Conservation (phyloP, 2,797 vertebrate genomes). For the Moxostoma hubbsi region DNA sequence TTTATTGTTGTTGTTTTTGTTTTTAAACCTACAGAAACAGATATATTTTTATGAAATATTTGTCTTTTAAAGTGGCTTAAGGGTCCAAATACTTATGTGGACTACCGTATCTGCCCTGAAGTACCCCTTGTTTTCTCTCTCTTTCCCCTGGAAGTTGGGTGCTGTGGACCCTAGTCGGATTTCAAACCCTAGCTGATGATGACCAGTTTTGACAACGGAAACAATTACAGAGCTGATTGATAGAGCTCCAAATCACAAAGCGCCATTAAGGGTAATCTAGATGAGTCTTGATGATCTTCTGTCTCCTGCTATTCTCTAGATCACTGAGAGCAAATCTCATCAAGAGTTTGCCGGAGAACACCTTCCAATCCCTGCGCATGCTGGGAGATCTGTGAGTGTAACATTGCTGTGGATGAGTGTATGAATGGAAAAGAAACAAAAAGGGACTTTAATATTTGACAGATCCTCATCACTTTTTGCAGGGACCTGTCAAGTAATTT, state of each 20-base stretch:
- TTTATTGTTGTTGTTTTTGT: too few relatives aligned
- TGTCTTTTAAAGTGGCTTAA: too few relatives aligned
- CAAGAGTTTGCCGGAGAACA: slow-evolving; percentile 78
- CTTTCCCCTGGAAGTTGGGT: too few relatives aligned
- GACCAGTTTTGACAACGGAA: too few relatives aligned
- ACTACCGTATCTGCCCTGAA: too few relatives aligned
- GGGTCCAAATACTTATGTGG: too few relatives aligned
- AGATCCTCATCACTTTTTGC: slow-evolving; percentile 33
- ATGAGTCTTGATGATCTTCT: not conserved
- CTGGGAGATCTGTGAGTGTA: slow-evolving; percentile 77
- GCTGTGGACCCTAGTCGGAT: too few relatives aligned
- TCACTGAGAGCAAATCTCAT: slow-evolving; percentile 83
- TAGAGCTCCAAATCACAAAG: not conserved
- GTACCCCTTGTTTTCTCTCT: too few relatives aligned
- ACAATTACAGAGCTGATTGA: not conserved
- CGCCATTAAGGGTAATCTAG: not conserved
- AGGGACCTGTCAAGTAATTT: slow-evolving; percentile 80
- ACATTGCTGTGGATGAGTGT: not conserved
- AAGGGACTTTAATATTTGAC: not conserved
- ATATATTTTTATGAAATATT: too few relatives aligned
- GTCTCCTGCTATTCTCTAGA: slow-evolving; percentile 60
- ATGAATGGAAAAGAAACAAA: not conserved
- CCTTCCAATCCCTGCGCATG: slow-evolving; percentile 80
- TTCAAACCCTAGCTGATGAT: too few relatives aligned
- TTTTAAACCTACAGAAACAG: too few relatives aligned